Evolutionary conservation across 2,797 vertebrate species (phyloP), one percentile per base, ranked within the genome.

Genomic region (Enteromius viviparus): DNA sequence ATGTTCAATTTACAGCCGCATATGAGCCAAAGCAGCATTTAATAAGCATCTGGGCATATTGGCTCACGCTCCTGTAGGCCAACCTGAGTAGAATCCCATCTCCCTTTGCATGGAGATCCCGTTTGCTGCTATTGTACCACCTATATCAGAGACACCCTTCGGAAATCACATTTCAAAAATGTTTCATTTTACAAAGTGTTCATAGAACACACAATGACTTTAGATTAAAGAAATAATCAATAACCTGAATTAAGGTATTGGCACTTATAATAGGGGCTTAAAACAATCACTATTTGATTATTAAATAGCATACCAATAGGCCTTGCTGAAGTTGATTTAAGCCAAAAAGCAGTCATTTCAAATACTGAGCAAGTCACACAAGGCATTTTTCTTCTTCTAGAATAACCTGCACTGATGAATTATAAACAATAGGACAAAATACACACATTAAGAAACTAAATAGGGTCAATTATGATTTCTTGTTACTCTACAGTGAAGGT

Each of bases 1-100:
- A 86, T 93, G 92, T 93, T 93, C 90, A 90, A 89, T 94, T 92
- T 93, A 88, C 83, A 87, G 87, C 49, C 14, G n/a, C 81, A 76
- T 19, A 82, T 83, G 88, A 88, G 89, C 90, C 92, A 93, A 90
- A 77, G 34, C 87, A 37, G 90, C 88, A 91, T 91, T 92, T 91
- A 93, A 92, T 88, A 90, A 92, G 91, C 92, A 94, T 92, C 92
- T 94, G 94, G 90, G 85, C 60, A 84, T 84, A 91, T 91, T 93
- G 94, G 92, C 92, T 91, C 84, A 6, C 64, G 85, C 60, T 80
- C 53, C 85, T 60, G 29, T 80, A 81, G 49, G 76, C 68, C 12
- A 79, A 79, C 80, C 19, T 3, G 81, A 91, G 83, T 85, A 78
- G 85, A 88, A 78, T 83, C 29, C 53, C 29, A 37, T 17, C 47